Evolutionary conservation across 2,113 vertebrate genomes (phyloP), one percentile per base, ranked within the genome.

Genomic region (Chaenogobius annularis): DNA sequence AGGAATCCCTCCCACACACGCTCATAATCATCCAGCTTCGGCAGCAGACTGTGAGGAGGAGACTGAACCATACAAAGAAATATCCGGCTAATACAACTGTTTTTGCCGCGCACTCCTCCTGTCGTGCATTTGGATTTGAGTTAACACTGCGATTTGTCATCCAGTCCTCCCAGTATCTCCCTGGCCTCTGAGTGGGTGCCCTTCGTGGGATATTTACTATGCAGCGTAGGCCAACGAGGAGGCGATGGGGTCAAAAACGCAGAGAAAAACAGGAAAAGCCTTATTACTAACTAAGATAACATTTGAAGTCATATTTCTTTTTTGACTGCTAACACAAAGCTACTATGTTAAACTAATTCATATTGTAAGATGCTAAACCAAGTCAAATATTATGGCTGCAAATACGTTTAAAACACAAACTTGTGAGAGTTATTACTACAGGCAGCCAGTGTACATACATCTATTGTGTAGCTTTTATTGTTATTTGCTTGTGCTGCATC

Each of bases 1-100:
- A 86, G 86, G 89, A 89, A 82, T 85, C 75, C 82, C 88, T 67
- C 79, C 83, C 77, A 35, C 37, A 43, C 79, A 69, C 78, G 76
- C 79, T 74, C 66, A 77, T 11, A 73, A 35, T 70, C 68, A 77
- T 10, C 46, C 61, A 75, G 74, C 80, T 73, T 47, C 20, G 64
- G 47, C 64, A 80, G n/a, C 83, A 87, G 77, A 83, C 73, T 80
- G 73, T 87, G 90, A 74, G 88, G 85, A 81, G 83, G 85, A 88
- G 88, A 77, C 56, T 26, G 15, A 37, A 23, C 76, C 81, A 74
- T 83, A 81, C 78, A 88, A 80, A 84, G 83, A 73, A 31, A 88
- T 78, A 79, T 90, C 88, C 83, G 84, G 83, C 75, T 64, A 31
- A 40, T 58, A 77, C 55, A 44, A 14, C 70, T 69, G 71, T 76